Base-by-base conservation (phyloP, 2,888 invertebrate species). In the Folsomia candida region DNA sequence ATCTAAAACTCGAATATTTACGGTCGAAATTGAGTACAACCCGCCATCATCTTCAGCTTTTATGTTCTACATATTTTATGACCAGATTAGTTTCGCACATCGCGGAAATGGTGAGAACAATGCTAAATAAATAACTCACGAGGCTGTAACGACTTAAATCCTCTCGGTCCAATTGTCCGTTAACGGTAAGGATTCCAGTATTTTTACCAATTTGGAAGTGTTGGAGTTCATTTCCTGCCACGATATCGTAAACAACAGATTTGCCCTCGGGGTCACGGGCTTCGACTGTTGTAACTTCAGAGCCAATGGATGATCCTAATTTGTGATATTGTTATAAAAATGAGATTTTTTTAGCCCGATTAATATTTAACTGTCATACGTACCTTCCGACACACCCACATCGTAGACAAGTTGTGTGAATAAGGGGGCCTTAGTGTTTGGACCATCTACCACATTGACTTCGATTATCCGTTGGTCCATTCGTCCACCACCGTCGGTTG, bases 121-220 rank as follows among this genome's bases (percentile, higher is more conserved):
- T 24, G 57, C 57, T 20, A 9, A 57, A 57, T 22, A 14, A 47
- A 27, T 51, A 64, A 82, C 84, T 84, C 84, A 92, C 92, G 86
- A 94, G 83, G 82, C 92, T 91, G 83, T 94, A 94, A 80, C 92
- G 86, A 1, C 92, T 93, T n/a, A 94, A 85, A 80, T 92, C 92
- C 85, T 95, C 94, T 78, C 94, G 86, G 82, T 95, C 94, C 69
- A 95, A 84, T 82, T 90, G 90, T 72, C 92, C 86, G 79, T 93
- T 92, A 64, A 94, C 92, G 73, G 90, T 91, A 67, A 96, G 90
- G 67, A 92, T 88, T n/a, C 96, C 96, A n/a, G 89, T 91, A 80
- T 88, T 90, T 71, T 91, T 87, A 27, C 93, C 93, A 69, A 96
- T 90, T 0, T 89, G 87, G 83, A 96, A 96, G 82, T 94, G 94